Evolutionary conservation across 2,113 vertebrate species (phyloP), one percentile per base, ranked within the genome.

Genomic region (Sciurus niger): DNA sequence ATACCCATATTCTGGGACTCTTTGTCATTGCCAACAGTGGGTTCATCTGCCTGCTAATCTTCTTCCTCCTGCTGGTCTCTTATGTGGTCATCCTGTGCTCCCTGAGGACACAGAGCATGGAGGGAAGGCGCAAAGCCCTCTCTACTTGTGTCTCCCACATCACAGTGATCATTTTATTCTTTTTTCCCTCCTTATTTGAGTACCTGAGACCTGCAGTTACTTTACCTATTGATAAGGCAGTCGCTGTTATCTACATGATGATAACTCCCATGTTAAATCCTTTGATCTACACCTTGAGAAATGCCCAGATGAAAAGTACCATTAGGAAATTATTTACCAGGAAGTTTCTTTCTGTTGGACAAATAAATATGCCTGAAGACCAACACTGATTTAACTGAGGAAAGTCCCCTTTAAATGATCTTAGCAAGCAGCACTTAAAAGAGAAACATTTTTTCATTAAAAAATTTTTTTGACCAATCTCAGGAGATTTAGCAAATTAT

Each of bases 81-180:
- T 98, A 89, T 0, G 0, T 73, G 13, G 90, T 96, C 91, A 98
- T 98, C 25, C 55, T 98, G 65, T 0, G 0, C 6, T 97, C 97
- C 51, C 63, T 98, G 74, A 96, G 7, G 16, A 92, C 40, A 0
- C 82, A 77, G 4, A 96, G 37, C 0, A 37, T 72, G 0, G 65
- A 76, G 6, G 96, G 90, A 0, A 85, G 93, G 17, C 43, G 0
- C 43, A 98, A 98, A 88, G 98, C 95, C 18, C 97, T 98, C 53
- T 98, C 97, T 34, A 98, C 90, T 6, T 98, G 98, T 1, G 63
- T 93, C 46, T 98, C 98, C 73, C 98, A 98, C 84, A 87, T 98
- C 90, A 93, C 88, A 0, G 96, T 92, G 13, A 98, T 98, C 0
- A 25, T 97, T 28, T 97, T 98, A 46, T 98, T 96, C 73, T 98